Evolutionary conservation across 2,113 vertebrate genomes (phyloP), one percentile per base, ranked within the genome.

Genomic region (Urocynchramus pylzowi): DNA sequence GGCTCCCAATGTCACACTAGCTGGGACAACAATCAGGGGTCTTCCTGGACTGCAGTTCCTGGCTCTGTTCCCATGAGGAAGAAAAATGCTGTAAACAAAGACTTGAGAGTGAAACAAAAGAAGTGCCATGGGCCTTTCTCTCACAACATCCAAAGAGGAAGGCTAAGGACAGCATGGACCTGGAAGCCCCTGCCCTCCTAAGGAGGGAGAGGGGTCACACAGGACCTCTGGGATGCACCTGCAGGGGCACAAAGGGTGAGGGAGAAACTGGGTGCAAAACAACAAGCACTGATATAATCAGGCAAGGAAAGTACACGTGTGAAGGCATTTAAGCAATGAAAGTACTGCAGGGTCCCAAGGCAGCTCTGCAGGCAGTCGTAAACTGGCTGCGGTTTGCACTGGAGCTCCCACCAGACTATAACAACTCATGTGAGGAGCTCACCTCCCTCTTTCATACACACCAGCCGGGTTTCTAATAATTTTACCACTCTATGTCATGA

Each of bases 181-280:
- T 65, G 28, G 26, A 81, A 89, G 26, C 4, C 10, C 4, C 47
- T 59, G 20, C 11, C 6, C 28, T 54, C 28, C 24, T 39, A 50
- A 42, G 44, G 52, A 27, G 18, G 19, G 9, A 61, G 23, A 83
- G 10, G 9, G 8, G 37, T 44, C 9, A 10, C 12, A 75, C 6
- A 77, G 39, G 49, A 39, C 53, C 41, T 80, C 22, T 26, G 7
- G 9, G 22, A 27, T 50, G 7, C 2, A 2, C 11, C 33, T 42
- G 8, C 28, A 64, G 7, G 20, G 23, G 9, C 54, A 54, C 1
- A 2, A 90, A 82, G 30, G 15, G 17, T 0, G 0, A 47, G 22
- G 42, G 35, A 80, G 18, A 31, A 90, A 70, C 20, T 28, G 22
- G 16, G 19, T 35, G 15, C 1, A 2, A 65, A 54, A 71, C 31